Conservation (phyloP, 2,113 vertebrate genomes). For the Upupa epops region DNA sequence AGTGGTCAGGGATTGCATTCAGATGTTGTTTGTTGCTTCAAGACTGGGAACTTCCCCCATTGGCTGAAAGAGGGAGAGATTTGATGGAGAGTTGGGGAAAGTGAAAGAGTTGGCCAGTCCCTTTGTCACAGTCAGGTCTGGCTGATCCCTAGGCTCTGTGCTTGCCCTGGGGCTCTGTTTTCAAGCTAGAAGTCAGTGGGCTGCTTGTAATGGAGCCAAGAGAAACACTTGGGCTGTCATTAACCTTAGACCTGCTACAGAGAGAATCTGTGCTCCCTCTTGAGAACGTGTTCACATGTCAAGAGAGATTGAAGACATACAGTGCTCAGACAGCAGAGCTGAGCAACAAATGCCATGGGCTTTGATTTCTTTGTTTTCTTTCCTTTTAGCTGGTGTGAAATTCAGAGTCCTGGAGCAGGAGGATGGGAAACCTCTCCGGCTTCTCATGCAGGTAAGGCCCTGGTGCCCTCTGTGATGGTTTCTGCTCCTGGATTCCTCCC, state of each 20-base stretch:
- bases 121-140: background rate
- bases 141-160: background rate
- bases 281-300: background rate
- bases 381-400: constrained; percentile 88
- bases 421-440: constrained; percentile 84
- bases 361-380: background rate
- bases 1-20: background rate
- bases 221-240: background rate
- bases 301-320: background rate
- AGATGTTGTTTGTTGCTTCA: background rate
- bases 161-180: background rate
- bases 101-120: background rate
- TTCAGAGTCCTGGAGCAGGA: constrained; percentile 88
- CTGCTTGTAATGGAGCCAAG: background rate
- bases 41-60: background rate
- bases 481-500: background rate
- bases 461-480: fast-evolving
- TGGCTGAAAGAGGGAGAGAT: background rate
- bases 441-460: constrained; percentile 90
- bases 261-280: background rate
- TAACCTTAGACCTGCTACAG: background rate
- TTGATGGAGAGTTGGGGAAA: background rate
- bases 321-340: background rate
- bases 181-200: background rate
- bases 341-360: background rate